Evolutionary conservation across 2,797 vertebrate genomes (phyloP), one percentile per base, ranked within the genome.

Genomic region (Sebastes diaconus): DNA sequence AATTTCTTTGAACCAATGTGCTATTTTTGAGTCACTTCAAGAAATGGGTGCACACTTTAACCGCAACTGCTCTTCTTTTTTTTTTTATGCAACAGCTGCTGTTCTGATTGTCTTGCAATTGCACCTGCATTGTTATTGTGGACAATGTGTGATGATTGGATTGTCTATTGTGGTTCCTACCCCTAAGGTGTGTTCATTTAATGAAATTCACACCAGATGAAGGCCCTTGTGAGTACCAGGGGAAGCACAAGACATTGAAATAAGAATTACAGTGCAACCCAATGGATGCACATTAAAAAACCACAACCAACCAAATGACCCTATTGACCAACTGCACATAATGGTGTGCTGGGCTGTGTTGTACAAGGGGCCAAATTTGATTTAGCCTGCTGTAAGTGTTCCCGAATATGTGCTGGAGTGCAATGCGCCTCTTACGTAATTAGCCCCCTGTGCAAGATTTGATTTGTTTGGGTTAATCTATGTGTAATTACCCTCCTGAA

Each of bases 391-490:
- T 50, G 57, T 69, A 65, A 58, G 9, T 71, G 66, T 59, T 68
- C 54, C 64, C 58, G 42, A 67, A 55, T 64, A 69, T 79, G 32
- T 67, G 27, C 71, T 29, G 18, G 59, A 90, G 50, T 74, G 46
- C 71, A 80, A 78, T 75, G 72, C 30, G 81, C 58, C 66, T 81
- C 74, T 83, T 75, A 73, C 1, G 3, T 82, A 83, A 92, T 92
- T 83, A 84, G 75, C 71, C 75, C 79, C 73, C 73, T 57, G 74
- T 83, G 73, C 86, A 68, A 87, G 87, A 87, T 88, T 39, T 72
- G 46, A 92, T 92, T 94, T 89, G 79, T 89, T 86, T 86, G 61
- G 75, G 79, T 69, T 87, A 84, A 87, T 90, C 71, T 64, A 77
- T 10, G 29, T 79, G 63, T 66, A 85, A 89, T 91, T 81, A 89